Conservation (phyloP, 2,888 invertebrate species). For the Pachydiplax longipennis region DNA sequence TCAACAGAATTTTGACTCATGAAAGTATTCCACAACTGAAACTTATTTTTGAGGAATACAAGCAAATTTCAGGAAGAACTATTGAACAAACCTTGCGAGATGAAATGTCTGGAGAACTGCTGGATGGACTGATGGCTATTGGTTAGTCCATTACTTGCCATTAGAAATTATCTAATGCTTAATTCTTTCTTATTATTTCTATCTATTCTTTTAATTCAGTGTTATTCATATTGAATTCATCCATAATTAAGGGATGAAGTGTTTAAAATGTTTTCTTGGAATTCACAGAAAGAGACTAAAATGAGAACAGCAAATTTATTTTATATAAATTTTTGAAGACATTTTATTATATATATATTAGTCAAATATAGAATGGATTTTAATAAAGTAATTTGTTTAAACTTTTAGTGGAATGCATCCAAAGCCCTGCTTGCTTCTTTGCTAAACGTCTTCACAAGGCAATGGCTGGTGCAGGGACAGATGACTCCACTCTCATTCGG, state of each 20-base stretch:
- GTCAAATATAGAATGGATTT: too few species aligned
- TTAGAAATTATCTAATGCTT: neutral
- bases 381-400: too few species aligned
- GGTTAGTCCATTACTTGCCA: slow-evolving; percentile 51
- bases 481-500: slow-evolving; percentile 74
- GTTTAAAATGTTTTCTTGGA: too few species aligned
- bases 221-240: neutral
- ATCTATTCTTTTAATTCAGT: neutral
- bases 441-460: slow-evolving; percentile 71
- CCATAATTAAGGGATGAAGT: too few species aligned
- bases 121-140: slow-evolving; percentile 42
- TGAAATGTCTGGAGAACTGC: slow-evolving; percentile 48
- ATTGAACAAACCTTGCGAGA: slow-evolving; percentile 76
- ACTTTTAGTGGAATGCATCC: slow-evolving; percentile 73
- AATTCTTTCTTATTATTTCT: slow-evolving; percentile 19
- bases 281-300: too few species aligned
- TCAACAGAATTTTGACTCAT: slow-evolving; percentile 75
- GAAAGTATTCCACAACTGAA: slow-evolving; percentile 77
- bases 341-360: too few species aligned
- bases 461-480: slow-evolving; percentile 76
- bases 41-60: slow-evolving; percentile 76
- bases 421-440: slow-evolving; percentile 72
- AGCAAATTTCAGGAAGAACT: slow-evolving; percentile 74
- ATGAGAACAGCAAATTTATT: too few species aligned
- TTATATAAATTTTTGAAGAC: too few species aligned